These are phyloP conservation scores for Dendronephthya gigantea DNA, from an alignment of 64 coral and sea anemone species.

Conservation along the genomic window DNA sequence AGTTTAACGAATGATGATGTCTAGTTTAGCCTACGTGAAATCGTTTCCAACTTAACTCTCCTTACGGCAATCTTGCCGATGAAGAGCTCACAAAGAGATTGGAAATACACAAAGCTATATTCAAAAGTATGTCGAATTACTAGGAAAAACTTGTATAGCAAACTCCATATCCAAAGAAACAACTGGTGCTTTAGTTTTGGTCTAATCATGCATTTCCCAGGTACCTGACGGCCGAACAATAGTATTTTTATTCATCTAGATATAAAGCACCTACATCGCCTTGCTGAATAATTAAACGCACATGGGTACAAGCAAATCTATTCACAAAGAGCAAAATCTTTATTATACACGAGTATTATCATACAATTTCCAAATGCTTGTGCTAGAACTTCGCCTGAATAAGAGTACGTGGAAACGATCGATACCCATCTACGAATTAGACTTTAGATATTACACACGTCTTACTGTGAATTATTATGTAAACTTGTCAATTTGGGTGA, in stretches of 20 bases:
- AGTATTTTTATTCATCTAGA: not conserved
- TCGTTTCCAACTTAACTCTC: no score
- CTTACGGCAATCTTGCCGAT: not conserved
- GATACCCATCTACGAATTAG: no score
- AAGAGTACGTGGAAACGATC: no score
- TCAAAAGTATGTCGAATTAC: not conserved
- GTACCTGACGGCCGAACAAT: not conserved
- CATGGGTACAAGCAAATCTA: not conserved
- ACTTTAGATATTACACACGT: not conserved
- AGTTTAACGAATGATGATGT: no score
- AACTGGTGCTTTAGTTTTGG: not conserved
- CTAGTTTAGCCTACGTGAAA: no score
- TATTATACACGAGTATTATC: no score
- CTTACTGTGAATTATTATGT: not conserved
- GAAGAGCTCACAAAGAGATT: not conserved
- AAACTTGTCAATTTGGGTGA: not conserved
- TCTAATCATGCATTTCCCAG: not conserved
- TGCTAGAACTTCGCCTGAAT: no score
- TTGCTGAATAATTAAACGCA: slow-evolving; percentile 4
- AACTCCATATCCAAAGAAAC: not conserved
- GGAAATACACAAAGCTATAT: not conserved
- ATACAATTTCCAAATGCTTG: no score
- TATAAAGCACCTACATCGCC: not conserved
- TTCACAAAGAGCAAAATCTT: no score
- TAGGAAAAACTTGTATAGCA: not conserved